Evolutionary conservation across 2,113 vertebrate genomes (phyloP).

Genomic region (Campylomormyrus numenius): DNA sequence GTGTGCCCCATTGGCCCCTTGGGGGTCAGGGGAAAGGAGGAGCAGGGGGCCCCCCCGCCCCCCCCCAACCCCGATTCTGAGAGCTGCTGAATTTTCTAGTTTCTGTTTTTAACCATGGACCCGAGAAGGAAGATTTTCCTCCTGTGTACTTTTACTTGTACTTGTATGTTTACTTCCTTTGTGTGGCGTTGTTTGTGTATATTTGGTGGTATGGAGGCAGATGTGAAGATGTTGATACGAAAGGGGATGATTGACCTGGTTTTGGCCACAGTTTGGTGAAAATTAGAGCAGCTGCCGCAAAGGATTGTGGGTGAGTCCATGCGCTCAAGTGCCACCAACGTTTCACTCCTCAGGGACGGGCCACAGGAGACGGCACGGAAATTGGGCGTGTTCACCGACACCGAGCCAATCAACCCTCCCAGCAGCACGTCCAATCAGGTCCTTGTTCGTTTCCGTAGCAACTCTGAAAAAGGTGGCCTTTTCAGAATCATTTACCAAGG

Average conservation of each 20-base stretch:
- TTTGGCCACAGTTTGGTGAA: neutral
- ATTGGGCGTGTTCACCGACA: constrained; percentile 84
- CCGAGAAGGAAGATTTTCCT: neutral
- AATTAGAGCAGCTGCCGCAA: neutral
- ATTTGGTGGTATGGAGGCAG: neutral
- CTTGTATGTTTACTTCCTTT: neutral
- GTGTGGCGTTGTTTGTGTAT: neutral
- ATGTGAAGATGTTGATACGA: neutral
- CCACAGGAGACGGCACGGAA: constrained; percentile 79
- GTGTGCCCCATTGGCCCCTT: no score
- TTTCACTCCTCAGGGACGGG: constrained; percentile 72
- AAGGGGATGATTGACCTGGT: neutral
- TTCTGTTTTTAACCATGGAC: neutral
- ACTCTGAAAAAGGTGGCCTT: constrained; percentile 76
- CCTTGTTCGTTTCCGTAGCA: constrained; percentile 83
- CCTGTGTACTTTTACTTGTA: neutral
- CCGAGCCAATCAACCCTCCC: constrained; percentile 70
- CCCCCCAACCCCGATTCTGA: neutral
- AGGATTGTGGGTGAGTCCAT: neutral
- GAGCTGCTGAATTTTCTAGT: neutral
- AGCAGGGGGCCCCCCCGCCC: no score
- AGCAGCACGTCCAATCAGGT: constrained; percentile 91
- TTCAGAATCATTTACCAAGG: constrained; percentile 82
- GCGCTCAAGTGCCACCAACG: neutral
- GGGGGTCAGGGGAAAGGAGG: no score